Base-by-base conservation (phyloP, 2,888 invertebrate species). In the Conchocele bisecta region DNA sequence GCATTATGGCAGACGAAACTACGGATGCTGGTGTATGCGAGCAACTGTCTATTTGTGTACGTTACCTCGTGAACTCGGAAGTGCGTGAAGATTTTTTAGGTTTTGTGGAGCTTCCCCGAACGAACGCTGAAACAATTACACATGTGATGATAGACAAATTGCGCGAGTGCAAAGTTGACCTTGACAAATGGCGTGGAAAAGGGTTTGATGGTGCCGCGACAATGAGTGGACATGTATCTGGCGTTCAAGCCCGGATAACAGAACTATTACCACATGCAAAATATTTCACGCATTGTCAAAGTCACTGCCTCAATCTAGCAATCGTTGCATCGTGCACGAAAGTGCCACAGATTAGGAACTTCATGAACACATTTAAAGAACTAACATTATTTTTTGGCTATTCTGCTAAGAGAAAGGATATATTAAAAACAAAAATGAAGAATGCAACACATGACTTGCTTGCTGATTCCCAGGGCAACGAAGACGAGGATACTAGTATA, bases 61-160 rank as follows among this genome's bases (percentile, higher is more conserved):
- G 46, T 26, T 44, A 44, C 46, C 13, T 44, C 15, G 4, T 44
- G 26, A 28, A 44, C 26, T 11, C 22, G 26, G 46, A 44, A 44
- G 26, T 44, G 13, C 46, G 22, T 44, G 46, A 20, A 44, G 48
- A 54, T 11, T 60, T 59, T 59, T 13, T 59, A 11, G 58, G 42
- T 17, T 58, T 63, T 17, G 51, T 20, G 9, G 46, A 44, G n/a
- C 26, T 44, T 26, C 46, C 46, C 11, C 22, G 15, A 17, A 44
- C 22, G 11, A 44, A 17, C 26, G 22, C 46, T 26, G 46, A 44
- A 9, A 44, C 46, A 13, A 44, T 44, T 4, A 44, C 46, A 11
- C 22, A 44, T 20, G 11, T 15, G 13, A 26, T 20, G 26, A 11
- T 44, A 9, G 22, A 44, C 22, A 44, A 3, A 11, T 3, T 15